Conservation (phyloP, 2,797 vertebrate species). For the Melanitta fusca region DNA sequence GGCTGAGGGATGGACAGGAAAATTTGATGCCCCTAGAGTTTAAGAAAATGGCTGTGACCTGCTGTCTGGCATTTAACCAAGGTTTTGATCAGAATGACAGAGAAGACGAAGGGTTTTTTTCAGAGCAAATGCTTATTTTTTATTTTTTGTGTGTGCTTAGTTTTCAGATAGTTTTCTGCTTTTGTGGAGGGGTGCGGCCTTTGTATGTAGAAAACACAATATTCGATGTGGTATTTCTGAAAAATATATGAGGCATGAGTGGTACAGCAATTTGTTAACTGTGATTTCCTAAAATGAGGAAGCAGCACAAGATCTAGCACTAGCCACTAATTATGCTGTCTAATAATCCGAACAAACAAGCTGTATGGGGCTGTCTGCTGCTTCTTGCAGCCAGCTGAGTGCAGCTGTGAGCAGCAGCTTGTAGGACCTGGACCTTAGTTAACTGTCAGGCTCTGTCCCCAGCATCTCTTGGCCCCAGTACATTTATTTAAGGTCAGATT, state of each 20-base stretch:
- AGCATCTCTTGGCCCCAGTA: background rate
- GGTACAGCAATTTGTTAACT: background rate
- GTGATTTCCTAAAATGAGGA: background rate
- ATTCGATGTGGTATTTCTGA: background rate
- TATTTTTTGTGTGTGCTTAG: background rate
- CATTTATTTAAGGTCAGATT: background rate
- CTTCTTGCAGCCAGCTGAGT: background rate
- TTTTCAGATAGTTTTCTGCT: background rate
- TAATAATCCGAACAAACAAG: background rate
- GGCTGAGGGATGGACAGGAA: constrained; percentile 49
- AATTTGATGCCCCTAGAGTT: constrained; percentile 40
- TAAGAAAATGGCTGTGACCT: constrained; percentile 49
- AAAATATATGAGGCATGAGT: rapidly evolving
- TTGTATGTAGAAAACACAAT: background rate
- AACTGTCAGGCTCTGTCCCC: background rate
- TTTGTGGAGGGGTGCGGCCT: background rate
- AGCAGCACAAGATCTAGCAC: background rate
- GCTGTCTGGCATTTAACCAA: constrained; percentile 23
- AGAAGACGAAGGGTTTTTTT: background rate
- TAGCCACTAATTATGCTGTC: background rate
- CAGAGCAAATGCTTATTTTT: background rate
- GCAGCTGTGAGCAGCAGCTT: background rate
- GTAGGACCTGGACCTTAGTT: background rate
- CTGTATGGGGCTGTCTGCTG: background rate
- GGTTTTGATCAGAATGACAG: background rate